Evolutionary conservation across 2,113 vertebrate genomes (phyloP).

Genomic region (Hymenochirus boettgeri): DNA sequence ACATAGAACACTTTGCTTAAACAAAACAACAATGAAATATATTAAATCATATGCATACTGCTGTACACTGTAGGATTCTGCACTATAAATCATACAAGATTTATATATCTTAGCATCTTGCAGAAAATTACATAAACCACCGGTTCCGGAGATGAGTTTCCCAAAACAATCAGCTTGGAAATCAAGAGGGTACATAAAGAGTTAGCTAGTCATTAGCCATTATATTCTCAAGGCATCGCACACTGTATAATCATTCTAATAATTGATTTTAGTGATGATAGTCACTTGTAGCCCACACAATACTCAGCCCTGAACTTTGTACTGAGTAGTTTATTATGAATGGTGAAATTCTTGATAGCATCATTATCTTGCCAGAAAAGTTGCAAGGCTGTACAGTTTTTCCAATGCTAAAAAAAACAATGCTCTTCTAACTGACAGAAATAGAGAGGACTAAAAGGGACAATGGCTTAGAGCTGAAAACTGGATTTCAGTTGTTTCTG

Average conservation of each 20-base stretch:
- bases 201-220: constrained; percentile 49
- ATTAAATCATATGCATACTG: constrained; percentile 44
- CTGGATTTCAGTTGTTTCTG: too few species aligned
- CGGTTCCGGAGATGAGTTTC: constrained; percentile 28
- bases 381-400: constrained; percentile 44
- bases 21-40: constrained; percentile 46
- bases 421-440: constrained; percentile 37
- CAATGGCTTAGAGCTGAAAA: neutral
- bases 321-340: constrained; percentile 50
- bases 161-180: constrained; percentile 47
- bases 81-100: constrained; percentile 56
- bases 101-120: constrained; percentile 20
- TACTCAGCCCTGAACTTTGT: constrained; percentile 57
- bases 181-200: constrained; percentile 47
- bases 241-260: constrained; percentile 51
- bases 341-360: constrained; percentile 48
- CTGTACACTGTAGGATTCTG: constrained; percentile 34
- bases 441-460: constrained; percentile 19
- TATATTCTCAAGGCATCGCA: constrained; percentile 51
- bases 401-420: constrained; percentile 7
- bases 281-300: constrained; percentile 49
- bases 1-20: constrained; percentile 46
- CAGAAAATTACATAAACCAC: constrained; percentile 20
- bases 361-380: constrained; percentile 49
- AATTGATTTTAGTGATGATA: constrained; percentile 53